Evolutionary conservation across 2,888 invertebrate genomes (phyloP).

Genomic region (Bursaphelenchus okinawaensis): DNA sequence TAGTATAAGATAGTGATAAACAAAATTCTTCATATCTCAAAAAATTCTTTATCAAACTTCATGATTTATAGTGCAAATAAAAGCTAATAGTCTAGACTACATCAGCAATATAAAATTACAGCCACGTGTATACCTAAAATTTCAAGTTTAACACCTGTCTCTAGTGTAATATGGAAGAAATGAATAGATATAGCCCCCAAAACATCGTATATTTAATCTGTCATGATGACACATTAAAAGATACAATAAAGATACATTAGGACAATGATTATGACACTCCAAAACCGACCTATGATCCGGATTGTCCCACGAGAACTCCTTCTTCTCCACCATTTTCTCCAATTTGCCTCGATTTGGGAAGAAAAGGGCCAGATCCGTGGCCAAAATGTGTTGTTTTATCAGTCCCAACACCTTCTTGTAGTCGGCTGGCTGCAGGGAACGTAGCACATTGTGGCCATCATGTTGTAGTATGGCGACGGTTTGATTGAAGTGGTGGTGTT

Average conservation of each 20-base stretch:
- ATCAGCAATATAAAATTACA: too few relatives aligned
- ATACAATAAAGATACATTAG: too few relatives aligned
- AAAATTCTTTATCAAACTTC: too few relatives aligned
- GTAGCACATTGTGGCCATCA: slow-evolving; percentile 79
- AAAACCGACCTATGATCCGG: slow-evolving; percentile 65
- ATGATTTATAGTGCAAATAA: too few relatives aligned
- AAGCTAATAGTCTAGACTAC: too few relatives aligned
- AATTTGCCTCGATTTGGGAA: slow-evolving; percentile 68
- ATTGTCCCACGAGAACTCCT: slow-evolving; percentile 67
- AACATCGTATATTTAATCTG: background rate
- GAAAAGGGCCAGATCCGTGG: slow-evolving; percentile 76
- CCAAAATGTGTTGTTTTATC: slow-evolving; percentile 76
- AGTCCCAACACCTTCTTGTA: slow-evolving; percentile 67
- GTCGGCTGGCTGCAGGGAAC: slow-evolving; percentile 42
- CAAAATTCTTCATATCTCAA: too few relatives aligned
- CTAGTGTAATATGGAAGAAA: background rate
- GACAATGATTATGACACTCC: background rate
- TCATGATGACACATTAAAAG: too few relatives aligned
- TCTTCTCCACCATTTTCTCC: slow-evolving; percentile 33
- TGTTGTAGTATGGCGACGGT: slow-evolving; percentile 77
- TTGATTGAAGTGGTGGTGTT: slow-evolving; percentile 82
- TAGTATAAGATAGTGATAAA: too few relatives aligned
- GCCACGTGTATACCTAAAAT: too few relatives aligned
- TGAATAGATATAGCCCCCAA: too few relatives aligned
- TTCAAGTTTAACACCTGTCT: slow-evolving; percentile 16